A percentile compares a stretch with the other conserved stretches of the same genome.
Conservation (phyloP, 2,888 invertebrate genomes). For the Baronia brevicornis region DNA sequence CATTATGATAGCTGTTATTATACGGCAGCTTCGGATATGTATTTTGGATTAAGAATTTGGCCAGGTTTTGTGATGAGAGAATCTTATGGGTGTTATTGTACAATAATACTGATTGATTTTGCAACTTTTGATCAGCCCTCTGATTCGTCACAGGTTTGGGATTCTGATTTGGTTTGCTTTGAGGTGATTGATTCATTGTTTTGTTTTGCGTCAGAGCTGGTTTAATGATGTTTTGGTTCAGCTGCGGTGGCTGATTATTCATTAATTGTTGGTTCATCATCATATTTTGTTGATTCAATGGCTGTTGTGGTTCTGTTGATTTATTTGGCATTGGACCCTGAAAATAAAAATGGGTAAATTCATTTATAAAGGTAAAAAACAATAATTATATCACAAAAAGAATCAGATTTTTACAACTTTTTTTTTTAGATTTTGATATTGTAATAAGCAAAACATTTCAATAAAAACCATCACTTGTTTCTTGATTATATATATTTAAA, state of each 20-base stretch:
- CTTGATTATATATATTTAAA: too few species aligned
- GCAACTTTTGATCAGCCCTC: constrained; percentile 34
- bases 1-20: constrained; percentile 58
- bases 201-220: constrained; percentile 18
- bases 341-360: constrained; percentile 7
- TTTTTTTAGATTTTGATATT: too few species aligned
- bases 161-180: constrained; percentile 22
- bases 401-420: too few species aligned
- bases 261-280: constrained; percentile 36
- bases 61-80: constrained; percentile 52
- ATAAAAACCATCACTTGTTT: too few species aligned
- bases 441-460: too few species aligned
- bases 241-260: constrained; percentile 24
- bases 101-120: constrained; percentile 48
- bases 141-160: constrained; percentile 15
- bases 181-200: constrained; percentile 31
- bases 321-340: constrained; percentile 50
- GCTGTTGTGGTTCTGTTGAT: constrained; percentile 33
- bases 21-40: constrained; percentile 64
- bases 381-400: too few species aligned
- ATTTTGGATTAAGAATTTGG: constrained; percentile 62
- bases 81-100: constrained; percentile 40
- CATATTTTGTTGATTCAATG: constrained; percentile 26
- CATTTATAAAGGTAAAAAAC: too few species aligned
- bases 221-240: constrained; percentile 23